phyloP scores from a whole-genome alignment of 2,113 vertebrate species.

The Anser cygnoides region DNA sequence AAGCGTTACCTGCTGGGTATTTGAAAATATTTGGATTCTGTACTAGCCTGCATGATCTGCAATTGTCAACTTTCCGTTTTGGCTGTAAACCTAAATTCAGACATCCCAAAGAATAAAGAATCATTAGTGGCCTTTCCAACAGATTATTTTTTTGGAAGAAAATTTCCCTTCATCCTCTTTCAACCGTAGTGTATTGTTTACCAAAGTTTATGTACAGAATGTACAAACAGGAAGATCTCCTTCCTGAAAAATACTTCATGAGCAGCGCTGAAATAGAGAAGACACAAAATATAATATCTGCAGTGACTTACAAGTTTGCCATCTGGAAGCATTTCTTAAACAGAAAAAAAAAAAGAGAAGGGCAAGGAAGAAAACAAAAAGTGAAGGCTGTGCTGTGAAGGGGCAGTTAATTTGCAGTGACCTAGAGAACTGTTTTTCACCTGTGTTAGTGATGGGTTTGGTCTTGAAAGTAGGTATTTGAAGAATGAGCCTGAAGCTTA shows the following conservation, averaged over 20 bases:
- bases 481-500: background rate
- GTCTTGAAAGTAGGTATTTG: background rate
- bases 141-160: constrained; percentile 57
- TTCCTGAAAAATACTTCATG: constrained; percentile 78
- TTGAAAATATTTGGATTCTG: constrained; percentile 27
- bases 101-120: constrained; percentile 43
- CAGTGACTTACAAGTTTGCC: constrained; percentile 60
- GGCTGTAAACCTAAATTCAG: constrained; percentile 51
- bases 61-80: constrained; percentile 52
- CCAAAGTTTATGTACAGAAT: constrained; percentile 74
- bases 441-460: background rate
- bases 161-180: constrained; percentile 46
- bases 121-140: constrained; percentile 34
- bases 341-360: background rate
- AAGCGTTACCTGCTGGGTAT: background rate
- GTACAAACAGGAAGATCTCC: constrained; percentile 79
- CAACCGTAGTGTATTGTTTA: constrained; percentile 72
- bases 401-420: constrained; percentile 42
- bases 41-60: constrained; percentile 40
- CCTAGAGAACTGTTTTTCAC: background rate
- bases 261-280: constrained; percentile 61
- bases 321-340: constrained; percentile 12
- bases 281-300: constrained; percentile 62
- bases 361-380: background rate
- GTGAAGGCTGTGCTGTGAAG: constrained; percentile 10